Conservation (phyloP, 2,797 vertebrate species). For the Takifugu ocellatus region DNA sequence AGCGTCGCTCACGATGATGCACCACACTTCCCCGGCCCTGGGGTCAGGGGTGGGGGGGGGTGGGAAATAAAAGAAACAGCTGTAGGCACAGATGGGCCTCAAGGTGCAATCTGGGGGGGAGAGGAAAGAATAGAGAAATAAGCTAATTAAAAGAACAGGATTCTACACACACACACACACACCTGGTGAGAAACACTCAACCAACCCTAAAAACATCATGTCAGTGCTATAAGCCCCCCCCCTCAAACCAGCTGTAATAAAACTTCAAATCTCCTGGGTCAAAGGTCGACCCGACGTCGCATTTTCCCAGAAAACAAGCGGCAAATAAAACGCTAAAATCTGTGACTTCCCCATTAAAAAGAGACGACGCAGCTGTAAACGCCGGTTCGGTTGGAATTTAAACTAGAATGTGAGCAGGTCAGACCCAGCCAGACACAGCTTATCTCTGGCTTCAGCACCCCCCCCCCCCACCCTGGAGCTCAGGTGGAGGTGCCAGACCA, state of each 20-base stretch:
- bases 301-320: too few species aligned
- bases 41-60: too few species aligned
- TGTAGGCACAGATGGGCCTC: slow-evolving; percentile 49
- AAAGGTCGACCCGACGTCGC: too few species aligned
- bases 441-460: slow-evolving; percentile 2
- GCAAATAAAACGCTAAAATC: too few species aligned
- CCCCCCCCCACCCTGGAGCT: background rate
- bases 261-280: too few species aligned
- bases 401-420: background rate
- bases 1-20: slow-evolving; percentile 24
- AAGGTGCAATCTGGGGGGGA: slow-evolving; percentile 37
- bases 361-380: too few species aligned
- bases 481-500: background rate
- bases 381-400: background rate
- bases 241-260: too few species aligned
- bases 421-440: background rate
- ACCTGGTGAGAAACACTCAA: too few species aligned
- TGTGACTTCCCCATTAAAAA: too few species aligned
- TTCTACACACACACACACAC: slow-evolving; percentile 39
- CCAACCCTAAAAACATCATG: too few species aligned
- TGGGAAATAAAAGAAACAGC: slow-evolving; percentile 17
- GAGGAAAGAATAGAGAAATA: slow-evolving; percentile 53
- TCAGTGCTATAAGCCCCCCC: too few species aligned
- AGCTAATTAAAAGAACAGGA: slow-evolving; percentile 59
- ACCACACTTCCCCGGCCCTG: slow-evolving; percentile 21